Evolutionary conservation across 2,113 vertebrate species (phyloP).

Genomic region (Nothobranchius kuhntae): DNA sequence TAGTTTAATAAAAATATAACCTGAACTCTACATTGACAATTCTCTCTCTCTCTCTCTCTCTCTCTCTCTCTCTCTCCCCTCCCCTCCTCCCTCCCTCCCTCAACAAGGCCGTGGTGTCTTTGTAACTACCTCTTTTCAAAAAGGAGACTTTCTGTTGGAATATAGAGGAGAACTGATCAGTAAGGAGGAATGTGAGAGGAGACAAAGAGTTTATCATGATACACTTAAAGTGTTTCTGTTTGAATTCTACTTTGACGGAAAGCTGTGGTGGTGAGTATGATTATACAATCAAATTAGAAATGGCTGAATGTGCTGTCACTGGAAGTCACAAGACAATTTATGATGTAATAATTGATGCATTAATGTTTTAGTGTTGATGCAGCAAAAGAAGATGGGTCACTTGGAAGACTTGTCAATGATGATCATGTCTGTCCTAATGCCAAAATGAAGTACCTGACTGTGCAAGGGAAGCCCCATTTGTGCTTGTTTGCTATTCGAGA

Average conservation of each 20-base stretch:
- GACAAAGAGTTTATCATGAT: background rate
- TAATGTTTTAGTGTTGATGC: constrained; percentile 24
- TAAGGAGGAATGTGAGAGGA: constrained; percentile 2
- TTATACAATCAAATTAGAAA: no score
- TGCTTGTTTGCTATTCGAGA: background rate
- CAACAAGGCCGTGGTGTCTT: constrained; percentile 2
- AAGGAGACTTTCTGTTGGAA: constrained; percentile 26
- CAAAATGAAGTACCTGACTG: background rate
- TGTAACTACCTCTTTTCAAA: background rate
- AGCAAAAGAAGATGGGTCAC: constrained; percentile 14
- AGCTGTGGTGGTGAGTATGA: constrained; percentile 6
- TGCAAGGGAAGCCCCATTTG: constrained; percentile 7
- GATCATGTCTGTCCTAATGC: constrained; percentile 9
- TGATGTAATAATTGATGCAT: no score
- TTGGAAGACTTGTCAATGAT: constrained; percentile 15
- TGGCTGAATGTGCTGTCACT: no score
- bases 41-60: background rate
- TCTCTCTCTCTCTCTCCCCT: no score
- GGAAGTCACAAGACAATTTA: no score
- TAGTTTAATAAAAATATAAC: background rate
- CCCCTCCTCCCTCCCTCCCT: no score
- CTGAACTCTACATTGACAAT: background rate
- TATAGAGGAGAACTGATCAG: constrained; percentile 14
- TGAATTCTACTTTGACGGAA: constrained; percentile 15
- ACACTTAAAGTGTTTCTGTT: constrained; percentile 6